Conservation (phyloP, 92 coral and sea anemone species). For the Chrysogorgia sp. region DNA sequence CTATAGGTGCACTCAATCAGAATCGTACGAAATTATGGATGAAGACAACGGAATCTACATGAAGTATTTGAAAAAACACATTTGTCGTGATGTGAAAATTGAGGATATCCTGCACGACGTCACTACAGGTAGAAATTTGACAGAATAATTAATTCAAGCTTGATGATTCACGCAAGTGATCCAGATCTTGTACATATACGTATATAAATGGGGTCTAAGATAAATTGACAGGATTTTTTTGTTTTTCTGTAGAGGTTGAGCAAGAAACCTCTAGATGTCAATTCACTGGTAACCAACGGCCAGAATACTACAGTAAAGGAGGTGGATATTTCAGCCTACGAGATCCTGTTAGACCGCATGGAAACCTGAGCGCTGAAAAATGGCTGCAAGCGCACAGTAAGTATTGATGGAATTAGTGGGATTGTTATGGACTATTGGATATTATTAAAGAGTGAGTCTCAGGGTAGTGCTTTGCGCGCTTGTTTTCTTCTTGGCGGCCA, state of each 20-base stretch:
- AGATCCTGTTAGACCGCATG: slow-evolving; percentile 66
- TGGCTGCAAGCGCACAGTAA: slow-evolving; percentile 90
- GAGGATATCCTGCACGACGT: slow-evolving; percentile 83
- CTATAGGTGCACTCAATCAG: slow-evolving; percentile 80
- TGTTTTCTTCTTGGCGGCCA: no score
- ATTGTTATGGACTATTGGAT: neutral
- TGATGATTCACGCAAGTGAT: neutral
- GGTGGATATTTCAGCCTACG: slow-evolving; percentile 72
- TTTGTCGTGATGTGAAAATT: slow-evolving; percentile 71
- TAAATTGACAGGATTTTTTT: neutral
- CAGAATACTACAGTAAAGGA: slow-evolving; percentile 73
- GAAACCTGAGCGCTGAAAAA: slow-evolving; percentile 52
- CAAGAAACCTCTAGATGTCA: slow-evolving; percentile 25
- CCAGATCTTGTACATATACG: no score
- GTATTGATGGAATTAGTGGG: slow-evolving; percentile 10
- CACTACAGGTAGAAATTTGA: slow-evolving; percentile 65
- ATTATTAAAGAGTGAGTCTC: no score
- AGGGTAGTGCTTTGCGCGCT: no score
- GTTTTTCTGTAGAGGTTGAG: slow-evolving; percentile 55
- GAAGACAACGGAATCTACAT: slow-evolving; percentile 92
- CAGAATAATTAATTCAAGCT: neutral
- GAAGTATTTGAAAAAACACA: slow-evolving; percentile 75
- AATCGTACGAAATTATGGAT: slow-evolving; percentile 80
- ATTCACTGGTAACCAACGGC: slow-evolving; percentile 58
- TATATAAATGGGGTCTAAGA: no score